Percentiles rank a stretch among this genome's conserved stretches.
Conservation (phyloP, 2,113 vertebrate species). For the Podarcis muralis region DNA sequence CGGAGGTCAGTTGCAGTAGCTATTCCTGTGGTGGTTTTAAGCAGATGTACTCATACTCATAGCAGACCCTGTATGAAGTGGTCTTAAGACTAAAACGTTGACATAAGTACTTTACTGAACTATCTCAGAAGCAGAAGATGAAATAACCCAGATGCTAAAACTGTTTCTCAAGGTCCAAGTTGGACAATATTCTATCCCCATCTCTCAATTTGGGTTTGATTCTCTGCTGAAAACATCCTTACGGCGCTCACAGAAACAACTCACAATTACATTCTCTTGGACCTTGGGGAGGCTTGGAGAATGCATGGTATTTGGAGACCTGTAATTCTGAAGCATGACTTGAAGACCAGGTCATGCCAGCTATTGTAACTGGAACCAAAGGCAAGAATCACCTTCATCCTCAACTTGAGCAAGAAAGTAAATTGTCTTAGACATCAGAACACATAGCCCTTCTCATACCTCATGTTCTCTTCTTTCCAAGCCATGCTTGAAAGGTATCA, state of each 20-base stretch:
- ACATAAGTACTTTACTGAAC: not conserved
- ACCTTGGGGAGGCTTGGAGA: not conserved
- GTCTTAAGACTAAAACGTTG: not conserved
- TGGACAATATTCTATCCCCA: not conserved
- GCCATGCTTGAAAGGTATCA: conserved; percentile 24
- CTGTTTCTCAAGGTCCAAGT: not conserved
- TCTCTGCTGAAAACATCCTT: not conserved
- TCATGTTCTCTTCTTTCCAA: not conserved
- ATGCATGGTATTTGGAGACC: not conserved
- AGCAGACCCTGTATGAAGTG: not conserved
- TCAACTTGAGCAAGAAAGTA: not conserved
- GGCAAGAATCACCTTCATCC: not conserved
- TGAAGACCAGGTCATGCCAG: not conserved
- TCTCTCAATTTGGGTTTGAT: not conserved
- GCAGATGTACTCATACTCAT: not conserved
- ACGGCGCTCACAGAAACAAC: not conserved
- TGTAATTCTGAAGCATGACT: not conserved
- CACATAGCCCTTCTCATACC: not conserved
- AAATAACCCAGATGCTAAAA: not conserved
- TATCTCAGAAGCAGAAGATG: not conserved
- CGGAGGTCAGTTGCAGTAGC: not conserved
- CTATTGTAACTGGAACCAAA: not conserved
- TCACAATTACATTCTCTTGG: not conserved
- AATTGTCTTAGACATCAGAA: not conserved
- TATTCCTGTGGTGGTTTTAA: not conserved